phyloP scores from a whole-genome alignment of 2,888 invertebrate species.

The Drosophila mimetica region DNA sequence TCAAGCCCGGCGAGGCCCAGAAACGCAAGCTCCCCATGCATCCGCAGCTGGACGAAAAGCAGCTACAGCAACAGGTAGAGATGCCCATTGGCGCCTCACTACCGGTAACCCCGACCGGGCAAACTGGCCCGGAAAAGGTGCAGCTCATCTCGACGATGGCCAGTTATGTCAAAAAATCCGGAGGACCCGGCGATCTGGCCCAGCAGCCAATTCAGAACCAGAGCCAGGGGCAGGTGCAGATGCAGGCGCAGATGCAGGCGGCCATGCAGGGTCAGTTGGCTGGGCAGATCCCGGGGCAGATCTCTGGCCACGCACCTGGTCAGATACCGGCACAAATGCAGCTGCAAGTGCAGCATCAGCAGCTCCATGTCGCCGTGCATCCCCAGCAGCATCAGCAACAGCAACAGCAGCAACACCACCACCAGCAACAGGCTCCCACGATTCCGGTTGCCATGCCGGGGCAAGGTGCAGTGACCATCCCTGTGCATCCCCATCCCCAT shows the following conservation, averaged over 20 bases:
- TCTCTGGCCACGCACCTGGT: not conserved
- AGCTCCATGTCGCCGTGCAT: slow-evolving; percentile 2
- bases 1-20: slow-evolving; percentile 41
- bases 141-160: slow-evolving; percentile 47
- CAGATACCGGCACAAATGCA: slow-evolving; percentile 36
- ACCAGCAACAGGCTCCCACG: slow-evolving; percentile 7
- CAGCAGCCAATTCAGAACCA: slow-evolving; percentile 25
- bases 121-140: slow-evolving; percentile 37
- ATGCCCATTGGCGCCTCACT: slow-evolving; percentile 29
- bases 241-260: slow-evolving; percentile 43
- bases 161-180: slow-evolving; percentile 46
- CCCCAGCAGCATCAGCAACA: slow-evolving; percentile 39
- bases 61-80: slow-evolving; percentile 31
- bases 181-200: not conserved
- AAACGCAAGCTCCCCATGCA: slow-evolving; percentile 61
- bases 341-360: slow-evolving; percentile 26
- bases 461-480: not conserved
- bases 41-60: slow-evolving; percentile 40
- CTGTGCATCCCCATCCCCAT: not conserved
- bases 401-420: slow-evolving; percentile 32
- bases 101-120: slow-evolving; percentile 5
- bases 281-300: slow-evolving; percentile 13
- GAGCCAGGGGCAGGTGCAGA: slow-evolving; percentile 40
- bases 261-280: slow-evolving; percentile 23
- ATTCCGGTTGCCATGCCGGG: not conserved